Base-by-base conservation (phyloP, 2,113 vertebrate genomes). In the Clupea harengus region DNA sequence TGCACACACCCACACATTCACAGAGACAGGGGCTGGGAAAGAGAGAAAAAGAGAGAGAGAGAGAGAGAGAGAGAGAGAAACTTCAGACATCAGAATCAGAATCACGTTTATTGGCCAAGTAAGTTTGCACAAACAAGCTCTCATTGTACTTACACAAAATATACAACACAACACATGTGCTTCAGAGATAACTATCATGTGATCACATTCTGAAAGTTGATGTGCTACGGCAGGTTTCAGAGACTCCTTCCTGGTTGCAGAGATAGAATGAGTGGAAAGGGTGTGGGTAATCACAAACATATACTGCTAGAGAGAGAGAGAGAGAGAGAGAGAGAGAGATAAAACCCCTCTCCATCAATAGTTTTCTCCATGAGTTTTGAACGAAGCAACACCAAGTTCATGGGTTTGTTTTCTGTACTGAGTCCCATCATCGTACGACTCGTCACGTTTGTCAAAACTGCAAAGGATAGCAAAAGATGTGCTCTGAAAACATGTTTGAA, bases 11-110 rank as follows among this genome's bases (percentile, higher is more conserved):
- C 25, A 67, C 2, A 28, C 64, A 72, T 0, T n/a, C 20, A 17
- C 10, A 44, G 80, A 32, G 52, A 32, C 44, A 3, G 15, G 11
- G 75, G 0, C 32, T 17, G 52, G 25, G 50, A 44, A 20, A 47
- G 80, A 72, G 52, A 28, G 81, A 72, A 78, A 50, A 45, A 46
- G 81, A 72, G 85, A 50, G 45, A 75, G 45, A 72, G 60, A 39
- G 80, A 64, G 52, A 47, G 54, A 67, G 57, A 75, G 78, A 50
- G 0, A 0, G 20, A 18, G 13, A 52, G 1, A 45, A 18, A 15
- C 15, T 28, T 46, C 20, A 20, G 54, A 50, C 20, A 44, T 4
- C n/a, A n/a, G n/a, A n/a, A n/a, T n/a, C n/a, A n/a, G n/a, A n/a
- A n/a, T n/a, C n/a, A n/a, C n/a, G n/a, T n/a, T n/a, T n/a, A n/a